Conservation (phyloP, 2,113 vertebrate genomes). For the Bothrops jararaca region DNA sequence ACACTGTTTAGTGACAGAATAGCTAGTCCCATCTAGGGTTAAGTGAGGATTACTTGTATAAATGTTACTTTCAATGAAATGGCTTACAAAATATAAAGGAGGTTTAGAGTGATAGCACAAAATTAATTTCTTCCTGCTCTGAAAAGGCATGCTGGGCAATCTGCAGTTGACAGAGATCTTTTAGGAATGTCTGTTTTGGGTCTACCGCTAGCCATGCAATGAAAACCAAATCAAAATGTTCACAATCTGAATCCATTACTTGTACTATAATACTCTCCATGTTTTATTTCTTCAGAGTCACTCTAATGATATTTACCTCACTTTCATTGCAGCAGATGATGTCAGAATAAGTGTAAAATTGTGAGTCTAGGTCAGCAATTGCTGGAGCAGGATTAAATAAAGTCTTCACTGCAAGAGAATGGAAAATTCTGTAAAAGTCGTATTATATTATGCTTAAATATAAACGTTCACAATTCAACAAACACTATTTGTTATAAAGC, state of each 20-base stretch:
- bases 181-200: slow-evolving; percentile 16
- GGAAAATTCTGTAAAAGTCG: slow-evolving; percentile 20
- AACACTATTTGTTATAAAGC: not conserved
- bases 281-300: slow-evolving; percentile 5
- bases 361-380: slow-evolving; percentile 79
- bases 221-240: not conserved
- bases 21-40: not conserved
- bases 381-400: slow-evolving; percentile 96
- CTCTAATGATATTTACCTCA: slow-evolving; percentile 77
- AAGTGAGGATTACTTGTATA: not conserved
- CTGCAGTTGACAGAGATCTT: not conserved
- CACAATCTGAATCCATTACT: not conserved
- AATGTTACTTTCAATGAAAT: not conserved
- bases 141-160: not conserved
- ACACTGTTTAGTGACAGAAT: not conserved
- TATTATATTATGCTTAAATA: not conserved
- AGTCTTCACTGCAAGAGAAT: slow-evolving; percentile 83
- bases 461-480: slow-evolving; percentile 7
- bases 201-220: not conserved
- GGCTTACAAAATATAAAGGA: not conserved
- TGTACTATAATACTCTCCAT: slow-evolving; percentile 5
- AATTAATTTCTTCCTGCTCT: not conserved
- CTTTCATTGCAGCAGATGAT: slow-evolving; percentile 98
- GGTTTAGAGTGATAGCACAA: not conserved
- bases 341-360: slow-evolving; percentile 84